A percentile compares a stretch with the other conserved stretches of the same genome.
Evolutionary conservation across 2,797 vertebrate genomes (phyloP).

Genomic region (Adelosebastes latens): DNA sequence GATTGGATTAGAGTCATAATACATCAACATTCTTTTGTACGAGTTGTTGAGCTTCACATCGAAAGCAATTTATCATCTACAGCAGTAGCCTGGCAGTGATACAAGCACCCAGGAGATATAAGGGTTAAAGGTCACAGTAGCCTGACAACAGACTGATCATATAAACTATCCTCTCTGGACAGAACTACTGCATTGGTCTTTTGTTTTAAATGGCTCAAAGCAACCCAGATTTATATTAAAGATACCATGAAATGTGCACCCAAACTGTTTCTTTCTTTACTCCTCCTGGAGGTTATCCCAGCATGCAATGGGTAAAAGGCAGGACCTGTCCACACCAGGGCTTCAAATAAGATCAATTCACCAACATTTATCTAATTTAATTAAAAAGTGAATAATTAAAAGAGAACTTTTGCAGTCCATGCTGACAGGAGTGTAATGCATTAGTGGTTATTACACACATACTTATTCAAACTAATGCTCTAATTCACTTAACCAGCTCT

Average conservation of each 20-base stretch:
- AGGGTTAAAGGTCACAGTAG: conserved; percentile 2
- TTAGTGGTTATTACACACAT: conserved; percentile 15
- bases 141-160: background rate
- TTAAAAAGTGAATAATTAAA: conserved; percentile 42
- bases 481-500: conserved; percentile 34
- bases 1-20: background rate
- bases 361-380: conserved; percentile 22
- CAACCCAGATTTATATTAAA: background rate
- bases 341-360: background rate
- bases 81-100: background rate
- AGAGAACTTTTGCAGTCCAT: conserved; percentile 5
- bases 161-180: background rate
- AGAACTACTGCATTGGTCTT: background rate
- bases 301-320: background rate
- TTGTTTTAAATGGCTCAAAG: background rate
- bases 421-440: conserved; percentile 10
- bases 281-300: background rate
- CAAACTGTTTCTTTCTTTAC: too few relatives aligned
- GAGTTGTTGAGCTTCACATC: background rate
- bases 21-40: background rate
- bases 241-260: background rate
- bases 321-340: background rate
- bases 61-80: background rate
- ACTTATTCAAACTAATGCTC: conserved; percentile 30
- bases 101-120: background rate